Evolutionary conservation across 2,888 invertebrate genomes (phyloP).

Genomic region (Ectobius pallidus): DNA sequence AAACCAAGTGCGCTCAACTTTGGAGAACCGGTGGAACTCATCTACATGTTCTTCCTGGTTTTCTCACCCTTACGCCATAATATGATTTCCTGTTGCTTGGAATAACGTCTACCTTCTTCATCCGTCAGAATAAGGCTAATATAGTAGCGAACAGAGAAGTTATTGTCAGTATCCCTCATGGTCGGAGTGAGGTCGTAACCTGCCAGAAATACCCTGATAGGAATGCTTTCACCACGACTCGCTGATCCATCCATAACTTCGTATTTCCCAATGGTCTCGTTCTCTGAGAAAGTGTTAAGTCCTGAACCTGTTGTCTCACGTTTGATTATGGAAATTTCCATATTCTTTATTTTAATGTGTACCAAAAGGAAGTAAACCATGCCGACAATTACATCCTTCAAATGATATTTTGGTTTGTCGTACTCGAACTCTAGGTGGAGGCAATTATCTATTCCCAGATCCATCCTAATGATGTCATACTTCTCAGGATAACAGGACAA

Average conservation of each 20-base stretch:
- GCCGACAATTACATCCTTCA: constrained; percentile 99
- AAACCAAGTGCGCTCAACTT: constrained; percentile 38
- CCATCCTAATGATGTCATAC: constrained; percentile 99
- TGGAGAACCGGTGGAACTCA: constrained; percentile 24
- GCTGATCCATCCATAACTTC: constrained; percentile 99
- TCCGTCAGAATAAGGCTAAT: constrained; percentile 98
- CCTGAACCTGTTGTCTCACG: constrained; percentile 96
- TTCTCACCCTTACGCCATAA: constrained; percentile 96
- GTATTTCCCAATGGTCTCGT: constrained; percentile 98
- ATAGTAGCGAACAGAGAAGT: constrained; percentile 98
- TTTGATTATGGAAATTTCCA: constrained; percentile 99
- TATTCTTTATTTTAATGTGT: constrained; percentile 99
- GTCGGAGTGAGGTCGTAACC: constrained; percentile 99
- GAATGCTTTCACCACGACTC: constrained; percentile 96
- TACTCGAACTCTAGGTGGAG: constrained; percentile 99
- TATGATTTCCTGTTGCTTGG: constrained; percentile 99
- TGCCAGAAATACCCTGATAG: constrained; percentile 96
- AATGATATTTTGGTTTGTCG: constrained; percentile 99
- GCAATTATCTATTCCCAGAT: constrained; percentile 99
- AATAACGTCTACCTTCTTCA: constrained; percentile 98
- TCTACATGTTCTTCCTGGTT: constrained; percentile 61
- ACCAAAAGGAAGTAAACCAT: constrained; percentile 99
- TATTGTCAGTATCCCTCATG: constrained; percentile 99
- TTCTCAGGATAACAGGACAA: constrained; percentile 97
- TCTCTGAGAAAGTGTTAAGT: constrained; percentile 96